phyloP scores from a whole-genome alignment of 2,888 invertebrate genomes.

The Mayetiola destructor region DNA sequence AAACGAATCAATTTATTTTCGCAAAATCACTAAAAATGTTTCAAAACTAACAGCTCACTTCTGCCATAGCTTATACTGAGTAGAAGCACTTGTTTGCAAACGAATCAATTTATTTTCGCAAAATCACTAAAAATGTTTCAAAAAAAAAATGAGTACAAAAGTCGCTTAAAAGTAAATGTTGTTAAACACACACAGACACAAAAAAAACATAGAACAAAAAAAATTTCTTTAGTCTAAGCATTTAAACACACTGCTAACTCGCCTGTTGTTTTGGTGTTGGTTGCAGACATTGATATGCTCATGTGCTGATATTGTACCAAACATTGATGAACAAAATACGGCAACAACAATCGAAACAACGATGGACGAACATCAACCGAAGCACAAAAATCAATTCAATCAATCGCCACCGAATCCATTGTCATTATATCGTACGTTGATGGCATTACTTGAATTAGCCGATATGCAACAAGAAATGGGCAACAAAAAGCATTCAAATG shows the following conservation, averaged over 20 bases:
- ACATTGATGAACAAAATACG: constrained; percentile 22
- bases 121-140: no score
- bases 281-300: constrained; percentile 54
- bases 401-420: constrained; percentile 27
- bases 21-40: no score
- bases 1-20: no score
- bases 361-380: constrained; percentile 13
- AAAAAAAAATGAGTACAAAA: no score
- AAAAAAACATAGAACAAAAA: constrained; percentile 7
- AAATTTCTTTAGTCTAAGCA: no score
- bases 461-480: constrained; percentile 28
- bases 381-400: neutral
- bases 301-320: constrained; percentile 44
- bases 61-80: no score
- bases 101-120: no score
- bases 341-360: constrained; percentile 24
- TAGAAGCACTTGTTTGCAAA: no score
- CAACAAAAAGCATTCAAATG: neutral
- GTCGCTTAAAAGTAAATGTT: no score
- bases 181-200: neutral
- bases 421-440: constrained; percentile 30
- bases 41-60: no score
- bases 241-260: constrained; percentile 18
- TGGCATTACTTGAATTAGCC: constrained; percentile 30
- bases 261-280: constrained; percentile 39